These are phyloP conservation scores for Acipenser transmontanus DNA, from an alignment of 2,797 vertebrate species.

Conservation along the genomic window DNA sequence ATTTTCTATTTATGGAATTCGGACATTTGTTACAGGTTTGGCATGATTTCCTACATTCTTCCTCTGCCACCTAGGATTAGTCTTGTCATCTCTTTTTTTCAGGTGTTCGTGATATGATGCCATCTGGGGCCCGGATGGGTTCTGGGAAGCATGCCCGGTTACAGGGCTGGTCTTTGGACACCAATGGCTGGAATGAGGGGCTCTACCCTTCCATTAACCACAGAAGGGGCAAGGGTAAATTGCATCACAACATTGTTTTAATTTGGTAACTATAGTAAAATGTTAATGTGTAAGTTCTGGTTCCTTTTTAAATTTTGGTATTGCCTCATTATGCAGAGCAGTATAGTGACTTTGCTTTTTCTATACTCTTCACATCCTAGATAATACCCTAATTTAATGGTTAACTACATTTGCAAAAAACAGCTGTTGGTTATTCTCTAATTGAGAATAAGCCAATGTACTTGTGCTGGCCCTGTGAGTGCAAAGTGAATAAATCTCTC, in stretches of 20 bases:
- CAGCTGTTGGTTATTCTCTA: background rate
- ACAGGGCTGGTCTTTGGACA: conserved; percentile 77
- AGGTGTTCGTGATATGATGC: conserved; percentile 76
- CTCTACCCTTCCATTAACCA: conserved; percentile 62
- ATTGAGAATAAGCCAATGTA: background rate
- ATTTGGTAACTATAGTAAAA: background rate
- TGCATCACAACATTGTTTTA: too few relatives aligned
- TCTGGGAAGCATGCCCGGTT: conserved; percentile 44
- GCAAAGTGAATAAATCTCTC: background rate
- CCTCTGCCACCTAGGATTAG: background rate
- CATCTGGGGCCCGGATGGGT: conserved; percentile 40
- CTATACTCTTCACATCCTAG: background rate
- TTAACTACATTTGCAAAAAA: background rate
- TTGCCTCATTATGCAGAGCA: too few relatives aligned
- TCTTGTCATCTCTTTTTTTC: conserved; percentile 12
- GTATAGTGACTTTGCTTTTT: background rate
- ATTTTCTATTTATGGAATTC: background rate
- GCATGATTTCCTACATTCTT: background rate
- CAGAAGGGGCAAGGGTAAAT: too few relatives aligned
- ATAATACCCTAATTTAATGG: background rate
- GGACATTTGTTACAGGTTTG: too few relatives aligned
- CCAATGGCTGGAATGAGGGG: conserved; percentile 76
- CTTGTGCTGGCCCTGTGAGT: background rate
- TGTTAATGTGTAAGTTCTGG: background rate
- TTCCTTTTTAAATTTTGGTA: background rate